phyloP scores from a whole-genome alignment of 1,140 invertebrate species.

The Dendrolimus punctatus region DNA sequence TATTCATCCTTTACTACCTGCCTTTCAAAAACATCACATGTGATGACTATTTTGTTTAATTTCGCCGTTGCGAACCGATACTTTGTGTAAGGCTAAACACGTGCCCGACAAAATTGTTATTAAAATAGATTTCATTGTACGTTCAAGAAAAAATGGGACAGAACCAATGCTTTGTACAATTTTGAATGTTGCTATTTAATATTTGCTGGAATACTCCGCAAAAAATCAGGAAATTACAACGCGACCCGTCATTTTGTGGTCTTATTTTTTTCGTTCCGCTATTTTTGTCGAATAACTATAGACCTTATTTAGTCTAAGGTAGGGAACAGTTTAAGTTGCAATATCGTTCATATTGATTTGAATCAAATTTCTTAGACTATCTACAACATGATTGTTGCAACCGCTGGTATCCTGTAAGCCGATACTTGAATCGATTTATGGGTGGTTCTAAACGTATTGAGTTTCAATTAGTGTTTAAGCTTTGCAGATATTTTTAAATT shows the following conservation, averaged over 20 bases:
- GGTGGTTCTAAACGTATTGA: constrained; percentile 44
- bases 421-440: constrained; percentile 42
- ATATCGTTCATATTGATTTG: constrained; percentile 14
- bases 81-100: too few relatives aligned
- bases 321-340: constrained; percentile 10
- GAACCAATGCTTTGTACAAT: too few relatives aligned
- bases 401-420: constrained; percentile 57
- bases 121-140: too few relatives aligned
- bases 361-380: constrained; percentile 19
- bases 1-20: too few relatives aligned
- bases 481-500: constrained; percentile 12
- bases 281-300: background rate
- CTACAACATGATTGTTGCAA: constrained; percentile 44
- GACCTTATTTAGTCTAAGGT: too few relatives aligned
- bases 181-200: background rate
- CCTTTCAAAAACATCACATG: too few relatives aligned
- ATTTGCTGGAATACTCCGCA: background rate
- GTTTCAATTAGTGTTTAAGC: constrained; percentile 33
- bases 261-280: constrained; percentile 29
- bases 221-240: background rate
- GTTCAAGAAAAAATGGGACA: too few relatives aligned
- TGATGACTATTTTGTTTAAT: too few relatives aligned
- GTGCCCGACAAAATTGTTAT: too few relatives aligned
- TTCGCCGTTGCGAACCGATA: too few relatives aligned
- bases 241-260: constrained; percentile 32